Evolutionary conservation across 2,888 invertebrate genomes (phyloP).

Genomic region (Meliscaeva auricollis): DNA sequence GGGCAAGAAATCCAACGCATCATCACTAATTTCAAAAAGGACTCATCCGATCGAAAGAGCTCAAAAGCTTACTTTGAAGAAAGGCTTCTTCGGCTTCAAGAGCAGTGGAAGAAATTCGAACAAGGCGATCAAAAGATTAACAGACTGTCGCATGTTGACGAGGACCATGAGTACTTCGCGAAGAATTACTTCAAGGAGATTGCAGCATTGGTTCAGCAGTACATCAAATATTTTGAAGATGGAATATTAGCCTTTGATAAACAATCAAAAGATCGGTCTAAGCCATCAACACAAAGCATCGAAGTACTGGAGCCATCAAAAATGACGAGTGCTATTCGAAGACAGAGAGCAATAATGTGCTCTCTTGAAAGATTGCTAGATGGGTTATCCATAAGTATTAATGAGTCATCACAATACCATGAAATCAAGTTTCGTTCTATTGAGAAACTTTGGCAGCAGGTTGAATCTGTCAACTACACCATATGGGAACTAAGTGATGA

Average conservation of each 20-base stretch:
- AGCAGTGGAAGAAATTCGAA: background rate
- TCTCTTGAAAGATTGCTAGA: background rate
- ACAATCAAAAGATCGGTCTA: background rate
- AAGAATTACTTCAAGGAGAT: background rate
- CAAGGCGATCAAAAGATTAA: background rate
- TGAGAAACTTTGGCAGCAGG: background rate
- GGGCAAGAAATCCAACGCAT: background rate
- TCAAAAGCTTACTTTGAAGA: too few species aligned
- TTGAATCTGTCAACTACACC: too few species aligned
- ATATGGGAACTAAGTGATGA: too few species aligned
- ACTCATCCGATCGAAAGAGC: background rate
- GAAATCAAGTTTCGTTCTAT: background rate
- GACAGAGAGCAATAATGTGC: conserved; percentile 5
- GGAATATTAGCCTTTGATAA: background rate
- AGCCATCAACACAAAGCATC: background rate
- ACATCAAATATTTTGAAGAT: background rate
- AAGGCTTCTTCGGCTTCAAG: too few species aligned
- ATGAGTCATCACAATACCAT: background rate
- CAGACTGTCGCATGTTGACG: background rate
- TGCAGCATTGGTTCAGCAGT: background rate
- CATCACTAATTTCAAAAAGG: background rate
- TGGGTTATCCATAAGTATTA: background rate
- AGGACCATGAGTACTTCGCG: background rate
- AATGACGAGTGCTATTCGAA: conserved; percentile 2
- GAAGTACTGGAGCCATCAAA: background rate